A percentile compares a stretch with the other conserved stretches of the same genome.
Conservation (phyloP, 2,888 invertebrate genomes). For the Drymonia ruficornis region DNA sequence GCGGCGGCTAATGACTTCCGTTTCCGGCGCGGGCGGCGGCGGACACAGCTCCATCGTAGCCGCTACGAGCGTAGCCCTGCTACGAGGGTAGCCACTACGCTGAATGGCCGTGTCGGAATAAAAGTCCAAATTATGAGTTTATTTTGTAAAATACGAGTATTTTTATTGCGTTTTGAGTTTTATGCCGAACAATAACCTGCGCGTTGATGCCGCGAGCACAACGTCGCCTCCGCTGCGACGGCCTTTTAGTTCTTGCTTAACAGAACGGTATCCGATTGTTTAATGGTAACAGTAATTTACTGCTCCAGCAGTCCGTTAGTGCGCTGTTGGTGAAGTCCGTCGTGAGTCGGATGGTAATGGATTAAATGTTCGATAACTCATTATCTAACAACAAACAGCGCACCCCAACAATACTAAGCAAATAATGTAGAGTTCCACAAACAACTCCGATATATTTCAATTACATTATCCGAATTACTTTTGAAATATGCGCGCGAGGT, state of each 20-base stretch:
- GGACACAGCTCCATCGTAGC: conserved; percentile 45
- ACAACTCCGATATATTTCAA: conserved; percentile 5
- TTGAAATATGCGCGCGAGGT: conserved; percentile 6
- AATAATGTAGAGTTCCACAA: conserved; percentile 4
- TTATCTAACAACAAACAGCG: neutral
- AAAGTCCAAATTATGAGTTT: conserved; percentile 47
- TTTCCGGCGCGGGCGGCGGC: conserved; percentile 65
- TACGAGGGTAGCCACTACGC: conserved; percentile 26
- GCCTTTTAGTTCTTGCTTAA: no score
- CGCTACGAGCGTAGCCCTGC: conserved; percentile 38
- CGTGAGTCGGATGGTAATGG: no score
- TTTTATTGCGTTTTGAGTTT: conserved; percentile 51
- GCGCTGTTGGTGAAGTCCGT: no score
- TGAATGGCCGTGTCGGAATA: conserved; percentile 40
- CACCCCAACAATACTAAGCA: neutral
- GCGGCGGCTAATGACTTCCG: conserved; percentile 70
- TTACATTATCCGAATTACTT: conserved; percentile 5
- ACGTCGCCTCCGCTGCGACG: conserved; percentile 1
- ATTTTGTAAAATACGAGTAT: conserved; percentile 52
- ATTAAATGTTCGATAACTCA: neutral
- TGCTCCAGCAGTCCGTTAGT: no score
- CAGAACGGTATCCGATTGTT: neutral
- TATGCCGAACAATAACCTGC: conserved; percentile 34
- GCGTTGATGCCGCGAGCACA: conserved; percentile 11
- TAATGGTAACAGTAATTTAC: no score